Conservation (phyloP, 1,140 invertebrate species). For the Aphidius gifuensis region DNA sequence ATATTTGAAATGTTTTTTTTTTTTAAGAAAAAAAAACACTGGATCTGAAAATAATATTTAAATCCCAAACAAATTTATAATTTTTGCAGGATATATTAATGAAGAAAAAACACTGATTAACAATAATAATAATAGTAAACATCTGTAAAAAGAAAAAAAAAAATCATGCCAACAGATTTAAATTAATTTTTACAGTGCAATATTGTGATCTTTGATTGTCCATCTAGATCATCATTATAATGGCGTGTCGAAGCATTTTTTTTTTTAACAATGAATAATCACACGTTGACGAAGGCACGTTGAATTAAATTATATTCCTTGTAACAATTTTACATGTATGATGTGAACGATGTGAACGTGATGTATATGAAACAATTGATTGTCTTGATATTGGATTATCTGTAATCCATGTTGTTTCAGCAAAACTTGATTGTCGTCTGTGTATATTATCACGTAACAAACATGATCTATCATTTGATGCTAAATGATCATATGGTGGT, state of each 20-base stretch:
- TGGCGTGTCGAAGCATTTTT: slow-evolving; percentile 29
- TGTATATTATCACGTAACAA: slow-evolving; percentile 33
- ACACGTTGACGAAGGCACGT: slow-evolving; percentile 31
- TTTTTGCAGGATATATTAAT: too few species aligned
- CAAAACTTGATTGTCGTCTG: slow-evolving; percentile 48
- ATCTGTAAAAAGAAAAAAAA: too few species aligned
- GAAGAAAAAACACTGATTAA: too few species aligned
- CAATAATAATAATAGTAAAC: too few species aligned
- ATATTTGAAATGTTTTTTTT: slow-evolving; percentile 19
- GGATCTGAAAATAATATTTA: not conserved
- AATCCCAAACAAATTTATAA: too few species aligned
- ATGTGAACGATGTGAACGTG: slow-evolving; percentile 69
- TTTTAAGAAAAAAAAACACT: not conserved
- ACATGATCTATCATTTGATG: slow-evolving; percentile 26
- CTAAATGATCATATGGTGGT: slow-evolving; percentile 59
- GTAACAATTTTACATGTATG: slow-evolving; percentile 70
- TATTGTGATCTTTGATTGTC: too few species aligned
- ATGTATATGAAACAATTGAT: slow-evolving; percentile 69
- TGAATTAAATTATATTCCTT: slow-evolving; percentile 3
- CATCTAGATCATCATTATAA: slow-evolving; percentile 1
- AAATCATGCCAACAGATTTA: too few species aligned
- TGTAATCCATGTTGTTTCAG: slow-evolving; percentile 59
- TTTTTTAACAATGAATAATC: slow-evolving; percentile 37
- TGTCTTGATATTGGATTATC: slow-evolving; percentile 58
- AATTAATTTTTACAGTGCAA: too few species aligned